Evolutionary conservation across 2,113 vertebrate species (phyloP).

Genomic region (Ctenomys sociabilis): DNA sequence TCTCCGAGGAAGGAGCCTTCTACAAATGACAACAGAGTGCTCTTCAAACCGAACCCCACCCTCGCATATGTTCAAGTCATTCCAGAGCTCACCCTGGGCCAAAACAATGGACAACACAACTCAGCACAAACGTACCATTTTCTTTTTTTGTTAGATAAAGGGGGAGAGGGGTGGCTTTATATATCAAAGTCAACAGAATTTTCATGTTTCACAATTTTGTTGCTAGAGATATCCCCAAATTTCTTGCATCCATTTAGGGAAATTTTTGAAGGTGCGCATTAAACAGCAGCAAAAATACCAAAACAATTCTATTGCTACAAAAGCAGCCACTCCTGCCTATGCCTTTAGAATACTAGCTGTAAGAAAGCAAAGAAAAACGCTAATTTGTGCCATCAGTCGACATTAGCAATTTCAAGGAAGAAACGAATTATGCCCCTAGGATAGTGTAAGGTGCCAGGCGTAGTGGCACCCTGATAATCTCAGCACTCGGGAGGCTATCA

Average conservation of each 20-base stretch:
- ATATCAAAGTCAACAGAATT: slow-evolving; percentile 77
- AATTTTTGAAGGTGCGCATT: slow-evolving; percentile 75
- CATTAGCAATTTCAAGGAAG: background rate
- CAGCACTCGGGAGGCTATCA: no score
- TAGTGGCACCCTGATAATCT: no score
- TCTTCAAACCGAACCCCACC: slow-evolving; percentile 56
- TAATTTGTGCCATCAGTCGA: background rate
- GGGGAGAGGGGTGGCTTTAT: background rate
- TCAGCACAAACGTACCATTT: slow-evolving; percentile 75
- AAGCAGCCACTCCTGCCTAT: slow-evolving; percentile 81
- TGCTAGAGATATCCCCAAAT: slow-evolving; percentile 77
- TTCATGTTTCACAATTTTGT: slow-evolving; percentile 82
- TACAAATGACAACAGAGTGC: background rate
- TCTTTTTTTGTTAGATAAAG: slow-evolving; percentile 72
- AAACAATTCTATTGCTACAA: slow-evolving; percentile 67
- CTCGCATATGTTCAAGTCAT: slow-evolving; percentile 45
- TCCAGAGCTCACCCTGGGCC: slow-evolving; percentile 63
- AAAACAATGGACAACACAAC: slow-evolving; percentile 66
- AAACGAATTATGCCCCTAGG: slow-evolving; percentile 27
- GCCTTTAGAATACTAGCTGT: slow-evolving; percentile 85
- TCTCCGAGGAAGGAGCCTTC: slow-evolving; percentile 57
- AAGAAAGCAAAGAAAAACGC: background rate
- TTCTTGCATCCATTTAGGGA: slow-evolving; percentile 62
- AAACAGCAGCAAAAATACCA: slow-evolving; percentile 82
- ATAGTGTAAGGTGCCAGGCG: background rate